phyloP scores from a whole-genome alignment of 2,113 vertebrate species.

The Proteles cristata region DNA sequence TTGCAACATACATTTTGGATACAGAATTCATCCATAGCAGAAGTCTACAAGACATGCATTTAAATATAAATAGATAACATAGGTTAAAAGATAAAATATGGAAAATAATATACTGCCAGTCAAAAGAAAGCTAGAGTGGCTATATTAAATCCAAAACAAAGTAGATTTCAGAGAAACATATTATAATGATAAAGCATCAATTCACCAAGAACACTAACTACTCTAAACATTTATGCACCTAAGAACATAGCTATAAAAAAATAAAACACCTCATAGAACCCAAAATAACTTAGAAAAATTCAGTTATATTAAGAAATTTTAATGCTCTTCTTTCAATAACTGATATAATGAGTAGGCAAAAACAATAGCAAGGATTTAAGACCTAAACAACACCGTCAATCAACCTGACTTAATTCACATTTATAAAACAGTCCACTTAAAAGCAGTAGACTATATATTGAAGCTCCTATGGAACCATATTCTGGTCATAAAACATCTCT shows the following conservation, averaged over 20 bases:
- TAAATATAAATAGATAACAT: neutral
- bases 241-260: neutral
- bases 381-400: neutral
- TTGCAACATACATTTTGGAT: neutral
- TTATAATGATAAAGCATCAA: neutral
- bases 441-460: neutral
- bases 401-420: neutral
- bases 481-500: neutral
- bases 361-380: neutral
- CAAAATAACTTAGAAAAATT: neutral
- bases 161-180: neutral
- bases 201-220: neutral
- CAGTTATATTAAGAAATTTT: neutral
- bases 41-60: neutral
- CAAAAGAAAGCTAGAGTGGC: neutral
- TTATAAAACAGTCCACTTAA: neutral
- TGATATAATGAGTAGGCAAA: neutral
- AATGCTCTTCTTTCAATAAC: neutral
- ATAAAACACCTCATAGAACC: neutral
- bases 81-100: neutral
- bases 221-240: neutral
- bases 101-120: neutral
- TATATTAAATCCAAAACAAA: neutral
- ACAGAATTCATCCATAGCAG: neutral
- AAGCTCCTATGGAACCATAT: neutral